A percentile compares a stretch with the other conserved stretches of the same genome.
Evolutionary conservation across 2,113 vertebrate species (phyloP).

Genomic region (Gymnobelideus leadbeateri): DNA sequence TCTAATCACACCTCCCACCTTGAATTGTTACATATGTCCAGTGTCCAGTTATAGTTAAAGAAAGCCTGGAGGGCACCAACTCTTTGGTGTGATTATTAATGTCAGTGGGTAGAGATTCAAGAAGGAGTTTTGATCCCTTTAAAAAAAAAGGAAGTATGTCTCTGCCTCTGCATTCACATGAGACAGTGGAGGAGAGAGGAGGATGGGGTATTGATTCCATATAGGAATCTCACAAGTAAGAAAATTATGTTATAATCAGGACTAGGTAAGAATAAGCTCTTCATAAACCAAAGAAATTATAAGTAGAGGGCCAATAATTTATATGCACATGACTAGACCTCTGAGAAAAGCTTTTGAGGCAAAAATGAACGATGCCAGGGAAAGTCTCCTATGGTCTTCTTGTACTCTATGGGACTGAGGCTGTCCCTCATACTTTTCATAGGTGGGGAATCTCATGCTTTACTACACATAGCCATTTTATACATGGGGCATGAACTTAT

Average conservation of each 20-base stretch:
- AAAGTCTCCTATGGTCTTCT: neutral
- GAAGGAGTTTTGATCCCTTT: neutral
- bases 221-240: neutral
- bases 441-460: neutral
- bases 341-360: neutral
- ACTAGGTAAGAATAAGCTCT: neutral
- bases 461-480: neutral
- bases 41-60: neutral
- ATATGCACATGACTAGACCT: neutral
- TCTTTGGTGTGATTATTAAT: neutral
- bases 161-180: neutral
- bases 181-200: neutral
- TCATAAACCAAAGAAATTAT: neutral
- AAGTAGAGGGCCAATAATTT: neutral
- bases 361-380: neutral
- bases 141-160: neutral
- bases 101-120: neutral
- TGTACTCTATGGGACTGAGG: neutral
- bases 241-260: neutral
- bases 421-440: neutral
- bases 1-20: neutral
- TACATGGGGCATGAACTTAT: neutral
- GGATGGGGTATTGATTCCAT: neutral
- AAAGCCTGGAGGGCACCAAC: neutral
- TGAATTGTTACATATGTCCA: neutral